Base-by-base conservation (phyloP, 2,113 vertebrate genomes). In the Prunella fulvescens region DNA sequence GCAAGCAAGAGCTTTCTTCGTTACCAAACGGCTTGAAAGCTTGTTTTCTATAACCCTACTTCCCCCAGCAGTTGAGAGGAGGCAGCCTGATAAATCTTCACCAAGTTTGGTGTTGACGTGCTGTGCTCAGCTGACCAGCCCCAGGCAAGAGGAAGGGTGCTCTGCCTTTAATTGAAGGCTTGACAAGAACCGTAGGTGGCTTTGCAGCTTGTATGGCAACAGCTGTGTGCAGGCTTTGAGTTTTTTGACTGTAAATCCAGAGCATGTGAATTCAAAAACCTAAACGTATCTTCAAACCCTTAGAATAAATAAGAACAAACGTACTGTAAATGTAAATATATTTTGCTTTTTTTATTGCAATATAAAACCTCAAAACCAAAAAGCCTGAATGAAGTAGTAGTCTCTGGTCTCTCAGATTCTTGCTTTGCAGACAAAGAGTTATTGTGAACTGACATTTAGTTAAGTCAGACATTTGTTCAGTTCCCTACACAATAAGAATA, bases 361-460 rank as follows among this genome's bases (percentile, higher is more conserved):
- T 73, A 42, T 44, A 67, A 94, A 76, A 6, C 35, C 76, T 51
- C 40, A 72, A 83, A 92, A 53, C 0, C 70, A 54, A 60, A 79
- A 91, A 90, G 87, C 58, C 90, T 95, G 92, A 97, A 96, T 95
- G 93, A 92, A 94, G 9, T 80, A 66, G 93, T 96, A 95, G 86
- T 60, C 51, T 88, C 72, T 82, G 40, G 57, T 86, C 51, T 83
- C 79, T 78, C 70, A 93, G 16, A 67, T 74, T 93, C 86, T 86
- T 95, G 88, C 78, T 92, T 74, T 58, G 88, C 72, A 94, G 81
- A 97, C 96, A 97, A 96, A 94, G 95, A 84, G 65, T 92, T 88
- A 94, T 82, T 97, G 95, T 97, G 88, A 93, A 31, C 40, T 97
- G 97, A 92, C 96, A 95, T 97, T 97, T 97, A 93, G 83, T 91